Evolutionary conservation across 2,888 invertebrate genomes (phyloP).

Genomic region (Drosophila pegasa): DNA sequence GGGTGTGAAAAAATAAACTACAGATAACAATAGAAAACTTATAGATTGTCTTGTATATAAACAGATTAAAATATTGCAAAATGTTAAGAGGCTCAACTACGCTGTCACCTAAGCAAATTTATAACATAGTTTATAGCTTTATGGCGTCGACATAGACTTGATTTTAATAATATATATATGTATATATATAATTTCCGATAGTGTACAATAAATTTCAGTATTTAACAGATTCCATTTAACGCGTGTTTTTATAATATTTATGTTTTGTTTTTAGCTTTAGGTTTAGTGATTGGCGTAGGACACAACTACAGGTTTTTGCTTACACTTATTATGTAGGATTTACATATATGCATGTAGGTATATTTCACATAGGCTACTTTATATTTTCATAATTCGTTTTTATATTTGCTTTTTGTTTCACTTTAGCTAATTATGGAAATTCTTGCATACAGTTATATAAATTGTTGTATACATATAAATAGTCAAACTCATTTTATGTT

Average conservation of each 20-base stretch:
- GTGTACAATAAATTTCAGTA: conserved; percentile 38
- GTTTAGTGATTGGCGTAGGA: conserved; percentile 67
- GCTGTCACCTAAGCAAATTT: conserved; percentile 47
- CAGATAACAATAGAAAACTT: conserved; percentile 50
- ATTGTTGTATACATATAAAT: conserved; percentile 74
- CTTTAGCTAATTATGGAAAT: conserved; percentile 63
- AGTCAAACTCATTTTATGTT: conserved; percentile 67
- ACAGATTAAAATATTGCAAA: conserved; percentile 75
- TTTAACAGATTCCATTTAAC: conserved; percentile 48
- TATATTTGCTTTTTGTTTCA: conserved; percentile 29
- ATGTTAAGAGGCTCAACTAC: conserved; percentile 36
- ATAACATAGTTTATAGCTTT: conserved; percentile 49
- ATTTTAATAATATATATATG: conserved; percentile 7
- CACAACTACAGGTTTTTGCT: conserved; percentile 71
- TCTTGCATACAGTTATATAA: conserved; percentile 62
- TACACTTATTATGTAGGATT: conserved; percentile 45
- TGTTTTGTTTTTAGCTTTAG: conserved; percentile 37
- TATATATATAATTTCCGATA: conserved; percentile 20
- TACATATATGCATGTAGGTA: conserved; percentile 39
- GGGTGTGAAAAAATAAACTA: conserved; percentile 29
- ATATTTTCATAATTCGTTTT: conserved; percentile 14
- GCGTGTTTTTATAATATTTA: conserved; percentile 1
- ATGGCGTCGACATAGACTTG: conserved; percentile 45
- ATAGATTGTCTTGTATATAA: conserved; percentile 27
- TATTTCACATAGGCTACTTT: conserved; percentile 62